Percentiles rank a stretch among this genome's conserved stretches.
phyloP scores from a whole-genome alignment of 2,888 invertebrate genomes.

The Drosophila nigritarsus region DNA sequence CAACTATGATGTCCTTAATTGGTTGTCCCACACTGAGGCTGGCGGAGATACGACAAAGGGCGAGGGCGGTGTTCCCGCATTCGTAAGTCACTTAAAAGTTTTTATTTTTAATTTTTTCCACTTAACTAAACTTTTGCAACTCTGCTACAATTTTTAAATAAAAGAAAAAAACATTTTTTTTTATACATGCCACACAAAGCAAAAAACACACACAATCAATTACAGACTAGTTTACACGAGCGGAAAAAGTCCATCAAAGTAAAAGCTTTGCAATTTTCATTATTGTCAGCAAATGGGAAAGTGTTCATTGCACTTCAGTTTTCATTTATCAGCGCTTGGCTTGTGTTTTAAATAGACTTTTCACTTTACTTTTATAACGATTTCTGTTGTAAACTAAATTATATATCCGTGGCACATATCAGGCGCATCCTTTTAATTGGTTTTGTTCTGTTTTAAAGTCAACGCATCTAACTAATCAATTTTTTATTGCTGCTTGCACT shows the following conservation, averaged over 20 bases:
- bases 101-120: not conserved
- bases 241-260: not conserved
- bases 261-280: slow-evolving; percentile 38
- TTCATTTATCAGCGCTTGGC: slow-evolving; percentile 8
- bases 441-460: not conserved
- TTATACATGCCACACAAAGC: slow-evolving; percentile 49
- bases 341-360: slow-evolving; percentile 2
- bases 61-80: slow-evolving; percentile 94
- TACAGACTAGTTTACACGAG: not conserved
- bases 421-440: no score
- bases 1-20: slow-evolving; percentile 95
- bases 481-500: not conserved
- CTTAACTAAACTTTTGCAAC: slow-evolving; percentile 4
- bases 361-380: slow-evolving; percentile 6
- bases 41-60: slow-evolving; percentile 95
- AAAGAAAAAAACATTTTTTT: slow-evolving; percentile 7
- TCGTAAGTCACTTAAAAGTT: slow-evolving; percentile 87
- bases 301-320: slow-evolving; percentile 32
- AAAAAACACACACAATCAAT: slow-evolving; percentile 21
- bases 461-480: not conserved
- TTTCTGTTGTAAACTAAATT: slow-evolving; percentile 4
- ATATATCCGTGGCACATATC: not conserved
- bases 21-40: slow-evolving; percentile 96
- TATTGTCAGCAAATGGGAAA: slow-evolving; percentile 38
- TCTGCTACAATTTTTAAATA: slow-evolving; percentile 5